Evolutionary conservation across 2,888 invertebrate genomes (phyloP), one percentile per base, ranked within the genome.

Genomic region (Phania funesta): DNA sequence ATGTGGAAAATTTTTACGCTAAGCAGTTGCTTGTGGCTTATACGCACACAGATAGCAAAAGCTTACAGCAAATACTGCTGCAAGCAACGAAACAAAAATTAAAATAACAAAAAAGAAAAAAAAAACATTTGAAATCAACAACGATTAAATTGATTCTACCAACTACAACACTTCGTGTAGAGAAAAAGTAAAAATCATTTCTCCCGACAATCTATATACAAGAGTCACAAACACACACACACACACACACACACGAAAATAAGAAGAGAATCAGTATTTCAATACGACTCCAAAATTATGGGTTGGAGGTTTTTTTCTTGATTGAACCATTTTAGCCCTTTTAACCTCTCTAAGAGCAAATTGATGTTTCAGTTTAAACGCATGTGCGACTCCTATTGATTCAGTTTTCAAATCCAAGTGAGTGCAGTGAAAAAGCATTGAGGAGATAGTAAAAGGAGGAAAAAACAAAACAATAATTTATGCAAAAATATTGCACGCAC

Each of bases 21-120:
- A 38, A 65, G 35, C 41, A 78, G 58, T 78, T 65, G 41, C 71
- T 50, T 65, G 65, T 71, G 71, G 78, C 71, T 65, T 50, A 78
- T 78, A 78, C 78, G 65, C 56, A 78, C 56, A 48, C 64, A 64
- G 18, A 6, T 32, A 29, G 13, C 24, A 65, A 65, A 56, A 22
- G 32, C 60, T 62, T 70, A 54, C 68, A 50, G 78, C 41, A 78
- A 78, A 71, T 70, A 56, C 41, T 41, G n/a, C 60, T 60, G 58
- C 6, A 13, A 48, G 77, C 16, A 2, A 38, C 16, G 7, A n/a
- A 44, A 7, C 8, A 18, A 46, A n/a, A 26, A n/a, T 38, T 26
- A 5, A 11, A 35, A 8, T 13, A 13, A 16, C 32, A n/a, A 22
- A 11, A 32, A 54, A 26, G 13, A 48, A 35, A 26, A 22, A n/a